Base-by-base conservation (phyloP, 2,888 invertebrate genomes). In the Asteroscopus sphinx region DNA sequence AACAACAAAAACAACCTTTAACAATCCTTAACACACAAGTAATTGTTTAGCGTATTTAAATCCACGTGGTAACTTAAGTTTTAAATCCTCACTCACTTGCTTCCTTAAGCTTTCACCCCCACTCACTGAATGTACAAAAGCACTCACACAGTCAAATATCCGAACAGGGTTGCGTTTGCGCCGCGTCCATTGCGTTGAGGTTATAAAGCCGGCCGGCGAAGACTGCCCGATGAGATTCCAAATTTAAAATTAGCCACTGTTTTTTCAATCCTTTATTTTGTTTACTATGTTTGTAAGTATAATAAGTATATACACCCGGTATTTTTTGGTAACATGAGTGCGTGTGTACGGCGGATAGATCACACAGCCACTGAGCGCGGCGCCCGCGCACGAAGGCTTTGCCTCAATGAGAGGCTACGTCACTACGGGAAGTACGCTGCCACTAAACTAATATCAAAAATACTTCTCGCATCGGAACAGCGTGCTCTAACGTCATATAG, bases 261-360 rank as follows among this genome's bases (percentile, higher is more conserved):
- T 47, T 60, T 25, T 41, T 33, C 6, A 25, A 9, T 26, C 32
- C 26, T 45, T 36, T 48, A 54, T 40, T 54, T 21, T 35, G 17
- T 25, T 15, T 48, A 9, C 39, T 55, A 48, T 49, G 46, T 52
- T 59, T 39, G 41, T 51, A 47, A 33, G 17, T 52, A 9, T 35
- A 32, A 45, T 17, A 41, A 48, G 36, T 42, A 42, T 60, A 55
- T 63, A 68, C 39, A 30, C 36, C 54, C 45, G 47, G 62, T 36
- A 51, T 54, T 60, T 67, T 76, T 67, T 67, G 81, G 84, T 84
- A 79, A 82, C 86, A 87, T 89, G 83, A 82, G 88, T 87, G 93
- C 94, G 94, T 94, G 92, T 93, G 88, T 86, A 85, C 91, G 76
- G 83, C 89, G 86, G 85, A 91, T 94, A 92, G 93, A 90, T 90